These are phyloP conservation scores for Nomada lathburiana DNA, from an alignment of 2,888 invertebrate genomes.

Conservation along the genomic window DNA sequence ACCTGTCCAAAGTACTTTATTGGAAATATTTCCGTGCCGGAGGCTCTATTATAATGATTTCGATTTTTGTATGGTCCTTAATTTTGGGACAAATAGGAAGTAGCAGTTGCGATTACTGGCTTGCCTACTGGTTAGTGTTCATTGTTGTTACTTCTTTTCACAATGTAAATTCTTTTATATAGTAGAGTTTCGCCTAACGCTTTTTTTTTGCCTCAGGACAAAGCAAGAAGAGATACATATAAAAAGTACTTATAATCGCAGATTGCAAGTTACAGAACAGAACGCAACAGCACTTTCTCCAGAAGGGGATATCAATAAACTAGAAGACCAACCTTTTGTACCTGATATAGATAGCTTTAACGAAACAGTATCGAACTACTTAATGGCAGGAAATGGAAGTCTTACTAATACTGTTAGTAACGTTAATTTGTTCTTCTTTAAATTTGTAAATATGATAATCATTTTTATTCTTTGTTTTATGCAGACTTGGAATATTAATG, in stretches of 20 bases:
- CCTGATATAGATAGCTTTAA: slow-evolving; percentile 23
- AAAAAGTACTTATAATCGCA: slow-evolving; percentile 32
- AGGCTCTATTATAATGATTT: slow-evolving; percentile 86
- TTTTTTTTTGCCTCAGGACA: slow-evolving; percentile 80
- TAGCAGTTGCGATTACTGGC: slow-evolving; percentile 91
- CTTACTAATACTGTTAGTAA: slow-evolving; percentile 53
- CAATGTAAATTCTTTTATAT: background rate
- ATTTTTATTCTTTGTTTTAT: background rate
- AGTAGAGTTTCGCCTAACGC: background rate
- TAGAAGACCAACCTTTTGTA: background rate
- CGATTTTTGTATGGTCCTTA: slow-evolving; percentile 86
- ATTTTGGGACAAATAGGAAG: slow-evolving; percentile 89
- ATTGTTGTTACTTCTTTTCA: background rate
- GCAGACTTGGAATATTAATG: slow-evolving; percentile 44
- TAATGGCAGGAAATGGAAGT: slow-evolving; percentile 20
- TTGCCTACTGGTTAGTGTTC: slow-evolving; percentile 89
- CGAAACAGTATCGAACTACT: slow-evolving; percentile 1
- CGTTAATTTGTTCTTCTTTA: background rate
- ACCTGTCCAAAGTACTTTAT: slow-evolving; percentile 88
- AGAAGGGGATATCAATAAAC: background rate
- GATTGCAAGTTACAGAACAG: background rate
- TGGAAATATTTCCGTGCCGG: slow-evolving; percentile 90
- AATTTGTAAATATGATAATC: background rate
- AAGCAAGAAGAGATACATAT: slow-evolving; percentile 82
- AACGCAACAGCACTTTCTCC: background rate